A percentile compares a stretch with the other conserved stretches of the same genome.
phyloP scores from a whole-genome alignment of 37 sponge, comb jelly and placozoan genomes.

The Chondrilla cf. caribensis region DNA sequence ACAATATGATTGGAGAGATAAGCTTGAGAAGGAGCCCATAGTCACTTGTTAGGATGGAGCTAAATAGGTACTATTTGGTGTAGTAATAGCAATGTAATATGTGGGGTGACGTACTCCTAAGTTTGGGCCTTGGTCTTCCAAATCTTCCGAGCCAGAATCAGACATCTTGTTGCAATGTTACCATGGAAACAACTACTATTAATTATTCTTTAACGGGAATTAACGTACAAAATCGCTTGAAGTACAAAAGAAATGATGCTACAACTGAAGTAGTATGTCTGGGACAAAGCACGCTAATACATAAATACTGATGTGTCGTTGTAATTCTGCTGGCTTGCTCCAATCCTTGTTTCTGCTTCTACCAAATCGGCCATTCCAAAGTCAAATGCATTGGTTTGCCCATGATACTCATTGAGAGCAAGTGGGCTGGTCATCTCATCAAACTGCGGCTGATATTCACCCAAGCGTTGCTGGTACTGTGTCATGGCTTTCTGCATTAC shows the following conservation, averaged over 20 bases:
- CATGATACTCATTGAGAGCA: no score
- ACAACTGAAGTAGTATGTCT: no score
- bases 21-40: no score
- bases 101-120: constrained; percentile 60
- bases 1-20: background rate
- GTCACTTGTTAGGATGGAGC: no score
- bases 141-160: constrained; percentile 76
- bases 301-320: no score
- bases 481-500: constrained; percentile 22
- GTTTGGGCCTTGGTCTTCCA: constrained; percentile 92
- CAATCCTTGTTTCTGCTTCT: background rate
- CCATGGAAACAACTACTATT: constrained; percentile 23
- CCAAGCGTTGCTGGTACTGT: background rate
- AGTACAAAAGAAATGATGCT: no score
- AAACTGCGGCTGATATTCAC: background rate
- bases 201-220: no score
- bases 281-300: no score
- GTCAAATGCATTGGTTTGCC: background rate
- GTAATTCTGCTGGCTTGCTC: background rate
- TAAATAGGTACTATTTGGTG: no score
- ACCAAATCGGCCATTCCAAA: background rate
- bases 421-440: no score
- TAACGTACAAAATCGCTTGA: no score
- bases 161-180: constrained; percentile 78
- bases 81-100: background rate